Percentiles rank a stretch among this genome's conserved stretches.
Conservation (phyloP, 2,113 vertebrate genomes). For the Pseudopodoces humilis region DNA sequence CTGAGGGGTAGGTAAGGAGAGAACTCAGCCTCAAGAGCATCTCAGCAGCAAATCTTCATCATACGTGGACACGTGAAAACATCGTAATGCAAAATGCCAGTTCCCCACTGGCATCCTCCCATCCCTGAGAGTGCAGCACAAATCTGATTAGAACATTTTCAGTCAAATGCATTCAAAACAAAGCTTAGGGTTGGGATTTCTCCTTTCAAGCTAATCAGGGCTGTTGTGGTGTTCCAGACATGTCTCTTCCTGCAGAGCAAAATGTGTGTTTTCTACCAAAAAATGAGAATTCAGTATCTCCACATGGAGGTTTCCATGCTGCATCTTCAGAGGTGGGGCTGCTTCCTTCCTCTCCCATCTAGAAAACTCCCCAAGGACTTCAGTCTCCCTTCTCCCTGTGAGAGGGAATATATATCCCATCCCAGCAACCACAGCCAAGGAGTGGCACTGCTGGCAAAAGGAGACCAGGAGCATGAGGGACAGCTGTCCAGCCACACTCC, state of each 20-base stretch:
- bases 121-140: neutral
- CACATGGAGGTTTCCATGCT: neutral
- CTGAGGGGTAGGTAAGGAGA: neutral
- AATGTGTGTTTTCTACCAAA: neutral
- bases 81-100: neutral
- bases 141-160: neutral
- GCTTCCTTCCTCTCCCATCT: neutral
- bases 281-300: fast-evolving
- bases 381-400: neutral
- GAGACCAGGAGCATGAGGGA: neutral
- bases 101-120: neutral
- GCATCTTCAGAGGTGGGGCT: neutral
- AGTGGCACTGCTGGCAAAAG: neutral
- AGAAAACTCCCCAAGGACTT: neutral
- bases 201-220: neutral
- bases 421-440: neutral
- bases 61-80: neutral
- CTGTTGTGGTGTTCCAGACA: neutral
- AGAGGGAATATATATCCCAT: neutral
- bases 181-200: neutral
- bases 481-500: neutral
- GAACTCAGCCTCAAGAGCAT: neutral
- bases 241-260: neutral
- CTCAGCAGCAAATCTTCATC: neutral
- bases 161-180: neutral